Conservation (phyloP, 1,140 invertebrate species). For the Lepidotrigona ventralis region DNA sequence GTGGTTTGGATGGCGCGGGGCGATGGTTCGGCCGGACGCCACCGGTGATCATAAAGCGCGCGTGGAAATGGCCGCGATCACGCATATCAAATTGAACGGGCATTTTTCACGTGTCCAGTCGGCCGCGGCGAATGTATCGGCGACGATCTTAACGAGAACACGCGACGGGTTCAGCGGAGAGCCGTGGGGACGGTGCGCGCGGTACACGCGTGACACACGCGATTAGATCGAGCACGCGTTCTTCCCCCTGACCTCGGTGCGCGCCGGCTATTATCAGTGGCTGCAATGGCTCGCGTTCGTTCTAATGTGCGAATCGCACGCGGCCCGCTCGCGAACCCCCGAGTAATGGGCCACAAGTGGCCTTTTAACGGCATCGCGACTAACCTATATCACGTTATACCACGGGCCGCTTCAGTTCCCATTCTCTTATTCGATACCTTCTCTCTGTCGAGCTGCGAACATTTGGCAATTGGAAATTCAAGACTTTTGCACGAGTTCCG, state of each 20-base stretch:
- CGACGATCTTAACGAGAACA: constrained; percentile 42
- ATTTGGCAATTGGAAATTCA: too few relatives aligned
- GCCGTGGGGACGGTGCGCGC: constrained; percentile 1
- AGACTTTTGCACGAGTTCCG: too few relatives aligned
- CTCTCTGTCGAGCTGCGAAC: too few relatives aligned
- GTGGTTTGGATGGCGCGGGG: not conserved
- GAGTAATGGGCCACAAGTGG: constrained; percentile 71
- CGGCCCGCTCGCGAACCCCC: constrained; percentile 68
- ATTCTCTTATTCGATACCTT: not conserved
- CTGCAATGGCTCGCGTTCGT: constrained; percentile 43
- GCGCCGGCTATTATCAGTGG: constrained; percentile 24
- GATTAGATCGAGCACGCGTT: constrained; percentile 53
- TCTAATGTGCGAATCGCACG: constrained; percentile 72
- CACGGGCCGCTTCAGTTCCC: not conserved
- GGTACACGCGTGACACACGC: constrained; percentile 52
- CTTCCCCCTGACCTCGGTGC: constrained; percentile 17
- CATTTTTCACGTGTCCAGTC: constrained; percentile 31
- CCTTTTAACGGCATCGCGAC: constrained; percentile 40
- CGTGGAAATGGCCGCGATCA: constrained; percentile 22
- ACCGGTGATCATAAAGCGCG: constrained; percentile 5
- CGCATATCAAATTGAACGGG: constrained; percentile 49
- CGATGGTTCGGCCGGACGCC: not conserved
- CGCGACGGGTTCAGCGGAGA: constrained; percentile 5
- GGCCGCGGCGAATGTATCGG: constrained; percentile 9
- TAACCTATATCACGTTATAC: constrained; percentile 65